Percentiles rank a stretch among this genome's conserved stretches.
Evolutionary conservation across 2,888 invertebrate species (phyloP).

Genomic region (Zhuqinia jingwanae): DNA sequence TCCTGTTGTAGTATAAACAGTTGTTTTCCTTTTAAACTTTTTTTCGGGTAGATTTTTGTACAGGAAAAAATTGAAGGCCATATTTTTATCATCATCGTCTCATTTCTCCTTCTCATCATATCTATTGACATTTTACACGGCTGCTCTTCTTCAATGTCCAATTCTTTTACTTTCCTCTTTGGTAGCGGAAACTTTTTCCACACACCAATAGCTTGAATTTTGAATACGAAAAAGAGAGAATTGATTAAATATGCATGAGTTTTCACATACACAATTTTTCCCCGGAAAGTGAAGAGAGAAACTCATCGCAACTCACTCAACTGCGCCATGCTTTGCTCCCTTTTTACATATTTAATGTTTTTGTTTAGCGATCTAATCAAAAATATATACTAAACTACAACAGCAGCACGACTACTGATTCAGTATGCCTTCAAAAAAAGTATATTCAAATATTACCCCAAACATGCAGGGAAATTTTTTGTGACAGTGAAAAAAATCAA

Average conservation of each 20-base stretch:
- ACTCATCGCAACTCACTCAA: neutral
- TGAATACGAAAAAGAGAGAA: conserved; percentile 19
- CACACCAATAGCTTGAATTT: neutral
- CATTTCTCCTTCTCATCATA: conserved; percentile 11
- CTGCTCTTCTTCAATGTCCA: neutral
- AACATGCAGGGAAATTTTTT: neutral
- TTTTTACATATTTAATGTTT: conserved; percentile 38
- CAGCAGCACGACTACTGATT: too few relatives aligned
- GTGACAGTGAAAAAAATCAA: neutral
- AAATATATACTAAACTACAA: neutral
- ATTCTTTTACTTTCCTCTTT: conserved; percentile 6
- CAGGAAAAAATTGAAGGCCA: conserved; percentile 50
- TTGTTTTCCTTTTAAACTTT: too few relatives aligned
- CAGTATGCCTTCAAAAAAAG: neutral
- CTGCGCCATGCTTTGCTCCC: neutral
- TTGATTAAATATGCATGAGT: conserved; percentile 62
- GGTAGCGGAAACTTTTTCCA: conserved; percentile 6
- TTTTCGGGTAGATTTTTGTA: neutral
- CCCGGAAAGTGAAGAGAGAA: conserved; percentile 35
- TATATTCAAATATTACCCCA: neutral
- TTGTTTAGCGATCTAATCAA: conserved; percentile 37
- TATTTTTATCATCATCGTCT: conserved; percentile 27
- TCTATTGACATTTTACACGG: conserved; percentile 61
- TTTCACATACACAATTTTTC: conserved; percentile 27
- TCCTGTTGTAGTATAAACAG: too few relatives aligned